Base-by-base conservation (phyloP, 2,797 vertebrate genomes). In the Anableps anableps region DNA sequence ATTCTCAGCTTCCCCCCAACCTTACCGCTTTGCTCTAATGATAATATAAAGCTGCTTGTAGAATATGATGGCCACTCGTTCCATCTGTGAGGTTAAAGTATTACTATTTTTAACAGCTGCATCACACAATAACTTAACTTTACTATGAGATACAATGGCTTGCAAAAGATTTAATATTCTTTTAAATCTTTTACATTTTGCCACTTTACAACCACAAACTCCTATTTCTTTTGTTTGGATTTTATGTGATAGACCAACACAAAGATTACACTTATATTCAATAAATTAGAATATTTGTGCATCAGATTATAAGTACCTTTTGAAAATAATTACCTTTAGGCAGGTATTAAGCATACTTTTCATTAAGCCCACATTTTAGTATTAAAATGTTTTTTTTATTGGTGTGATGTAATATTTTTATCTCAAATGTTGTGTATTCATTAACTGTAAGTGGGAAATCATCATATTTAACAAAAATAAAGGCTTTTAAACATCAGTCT, bases 1-100 rank as follows among this genome's bases (percentile, higher is more conserved):
- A 58, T 76, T 77, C 79, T 85, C 93, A 90, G 91, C 91, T 83
- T 83, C 62, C 82, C 50, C 62, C 81, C 93, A 92, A 93, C 92
- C 85, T 93, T 91, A 93, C 91, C 91, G 91, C 90, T 78, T 87
- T 84, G 87, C 89, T 90, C 53, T 92, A 88, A 94, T 94, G 86
- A 88, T 88, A 92, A 94, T 86, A 85, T 91, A 92, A 89, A 88
- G 88, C 86, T 77, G 80, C 74, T 79, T 77, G 79, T 36, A 83
- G 36, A 86, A 86, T 82, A 73, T 17, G 71, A 72, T 76, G 70
- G 84, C 77, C 81, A 43, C 80, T 78, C 75, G 88, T 83, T 79
- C 87, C 85, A 91, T 91, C 83, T 92, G 82, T 76, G 74, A 45
- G 86, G 85, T 91, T 81, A 72, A 88, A 92, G 83, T 72, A 5